Evolutionary conservation across 2,113 vertebrate species (phyloP).

Genomic region (Eulemur macaco): DNA sequence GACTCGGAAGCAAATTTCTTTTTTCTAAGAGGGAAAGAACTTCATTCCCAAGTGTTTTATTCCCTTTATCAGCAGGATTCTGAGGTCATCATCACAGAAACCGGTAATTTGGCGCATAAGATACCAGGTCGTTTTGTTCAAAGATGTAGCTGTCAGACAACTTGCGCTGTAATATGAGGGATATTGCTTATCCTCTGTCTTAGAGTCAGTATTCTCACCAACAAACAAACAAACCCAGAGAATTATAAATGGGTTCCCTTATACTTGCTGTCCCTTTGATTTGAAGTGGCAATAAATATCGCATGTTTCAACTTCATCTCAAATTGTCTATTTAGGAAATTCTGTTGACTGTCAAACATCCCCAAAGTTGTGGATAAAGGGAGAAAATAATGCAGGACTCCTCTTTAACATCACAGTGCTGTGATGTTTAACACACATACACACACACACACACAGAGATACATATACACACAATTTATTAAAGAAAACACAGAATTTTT

Average conservation of each 20-base stretch:
- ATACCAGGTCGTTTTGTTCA: background rate
- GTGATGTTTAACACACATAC: too few species aligned
- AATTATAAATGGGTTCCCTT: background rate
- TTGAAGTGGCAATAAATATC: background rate
- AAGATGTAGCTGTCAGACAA: background rate
- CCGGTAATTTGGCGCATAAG: background rate
- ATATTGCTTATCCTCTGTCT: background rate
- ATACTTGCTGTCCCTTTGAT: background rate
- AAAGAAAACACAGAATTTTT: background rate
- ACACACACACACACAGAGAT: background rate
- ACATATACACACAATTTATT: background rate
- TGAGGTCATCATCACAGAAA: constrained; percentile 16
- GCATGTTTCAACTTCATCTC: background rate
- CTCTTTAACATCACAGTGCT: too few species aligned
- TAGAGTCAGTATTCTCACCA: background rate
- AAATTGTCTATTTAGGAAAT: background rate
- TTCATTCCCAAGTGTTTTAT: constrained; percentile 26
- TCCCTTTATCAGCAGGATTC: constrained; percentile 27
- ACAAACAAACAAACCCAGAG: too few species aligned
- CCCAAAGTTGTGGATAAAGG: background rate
- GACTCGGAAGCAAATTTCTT: background rate
- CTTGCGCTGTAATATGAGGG: background rate
- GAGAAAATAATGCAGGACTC: background rate
- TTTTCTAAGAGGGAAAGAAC: constrained; percentile 14
- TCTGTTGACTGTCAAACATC: background rate